Conservation (phyloP, 2,888 invertebrate genomes). For the Tridacna gigas region DNA sequence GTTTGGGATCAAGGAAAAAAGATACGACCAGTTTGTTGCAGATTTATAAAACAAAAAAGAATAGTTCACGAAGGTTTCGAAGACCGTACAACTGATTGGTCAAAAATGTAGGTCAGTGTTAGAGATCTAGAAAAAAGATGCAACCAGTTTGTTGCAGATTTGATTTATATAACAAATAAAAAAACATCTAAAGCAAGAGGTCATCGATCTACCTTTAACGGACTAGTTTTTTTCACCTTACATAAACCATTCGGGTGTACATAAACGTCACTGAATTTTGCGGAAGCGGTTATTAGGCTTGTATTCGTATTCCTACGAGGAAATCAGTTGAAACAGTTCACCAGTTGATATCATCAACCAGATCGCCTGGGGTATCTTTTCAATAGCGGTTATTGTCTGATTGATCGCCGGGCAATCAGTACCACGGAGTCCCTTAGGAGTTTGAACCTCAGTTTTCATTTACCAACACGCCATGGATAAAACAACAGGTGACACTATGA, state of each 20-base stretch:
- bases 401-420: slow-evolving; percentile 13
- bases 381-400: too few species aligned
- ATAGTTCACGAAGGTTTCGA: too few species aligned
- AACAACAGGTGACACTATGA: background rate
- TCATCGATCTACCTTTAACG: too few species aligned
- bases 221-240: background rate
- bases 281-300: background rate
- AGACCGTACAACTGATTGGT: too few species aligned
- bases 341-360: background rate
- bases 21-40: too few species aligned
- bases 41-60: too few species aligned
- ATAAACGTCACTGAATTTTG: background rate
- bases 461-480: slow-evolving; percentile 12
- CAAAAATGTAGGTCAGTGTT: too few species aligned
- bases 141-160: too few species aligned
- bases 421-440: background rate
- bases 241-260: background rate
- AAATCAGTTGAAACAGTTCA: background rate
- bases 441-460: slow-evolving; percentile 13
- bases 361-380: background rate
- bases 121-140: too few species aligned
- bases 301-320: background rate
- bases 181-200: too few species aligned
- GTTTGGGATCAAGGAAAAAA: too few species aligned
- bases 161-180: too few species aligned